Percentiles rank a stretch among this genome's conserved stretches.
Conservation (phyloP, 1,140 invertebrate genomes). For the Drosophila eugracilis region DNA sequence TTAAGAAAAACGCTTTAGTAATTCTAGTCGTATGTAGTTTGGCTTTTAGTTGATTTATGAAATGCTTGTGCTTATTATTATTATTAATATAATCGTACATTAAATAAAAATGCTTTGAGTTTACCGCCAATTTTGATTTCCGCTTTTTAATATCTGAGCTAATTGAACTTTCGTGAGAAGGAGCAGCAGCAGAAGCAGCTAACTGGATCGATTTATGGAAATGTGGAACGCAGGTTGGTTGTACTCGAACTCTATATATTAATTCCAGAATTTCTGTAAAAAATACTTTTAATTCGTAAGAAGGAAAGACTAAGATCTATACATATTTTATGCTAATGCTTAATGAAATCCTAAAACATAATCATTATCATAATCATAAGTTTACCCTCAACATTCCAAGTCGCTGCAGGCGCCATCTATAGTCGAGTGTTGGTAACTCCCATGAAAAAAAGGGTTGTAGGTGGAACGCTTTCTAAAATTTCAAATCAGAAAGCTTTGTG, state of each 20-base stretch:
- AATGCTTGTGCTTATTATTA: conserved; percentile 28
- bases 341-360: too few species aligned
- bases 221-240: conserved; percentile 34
- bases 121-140: conserved; percentile 37
- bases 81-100: conserved; percentile 24
- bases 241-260: neutral
- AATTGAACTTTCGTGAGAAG: neutral
- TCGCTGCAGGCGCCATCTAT: conserved; percentile 52
- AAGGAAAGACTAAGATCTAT: too few species aligned
- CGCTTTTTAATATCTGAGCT: conserved; percentile 50
- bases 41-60: conserved; percentile 51
- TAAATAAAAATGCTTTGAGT: conserved; percentile 67
- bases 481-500: conserved; percentile 67
- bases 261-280: too few species aligned
- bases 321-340: too few species aligned
- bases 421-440: conserved; percentile 20
- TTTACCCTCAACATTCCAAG: neutral
- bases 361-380: conserved; percentile 15
- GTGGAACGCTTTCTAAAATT: conserved; percentile 72
- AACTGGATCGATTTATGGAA: conserved; percentile 5
- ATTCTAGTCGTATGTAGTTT: conserved; percentile 46
- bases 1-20: conserved; percentile 70
- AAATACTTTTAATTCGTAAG: too few species aligned
- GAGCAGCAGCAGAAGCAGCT: neutral
- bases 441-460: conserved; percentile 6